Evolutionary conservation across 2,797 vertebrate species (phyloP), one percentile per base, ranked within the genome.

Genomic region (Acanthurus lineatus): DNA sequence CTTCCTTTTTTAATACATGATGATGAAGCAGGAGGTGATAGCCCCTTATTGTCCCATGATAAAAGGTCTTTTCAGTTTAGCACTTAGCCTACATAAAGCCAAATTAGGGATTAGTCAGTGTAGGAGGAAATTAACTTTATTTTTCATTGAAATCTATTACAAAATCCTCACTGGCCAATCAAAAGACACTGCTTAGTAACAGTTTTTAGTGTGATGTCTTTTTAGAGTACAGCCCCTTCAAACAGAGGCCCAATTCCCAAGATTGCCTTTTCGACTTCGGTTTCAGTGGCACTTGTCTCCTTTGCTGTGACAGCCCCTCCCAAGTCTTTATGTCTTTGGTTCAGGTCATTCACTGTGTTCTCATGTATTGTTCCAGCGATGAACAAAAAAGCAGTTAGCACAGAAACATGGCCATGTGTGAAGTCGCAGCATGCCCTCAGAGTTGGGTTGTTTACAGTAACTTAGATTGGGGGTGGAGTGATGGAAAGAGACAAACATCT

Each of bases 341-440:
- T 82, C 82, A 82, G 88, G 83, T 91, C 88, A 91, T 67, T 85
- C 80, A 71, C 84, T 79, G 54, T 81, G 85, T 92, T 91, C 89
- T 79, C 75, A 67, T 67, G 69, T 54, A 89, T 91, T 94, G 91
- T 93, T 86, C 48, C 19, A 62, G 14, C 17, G 17, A 63, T 74
- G 35, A 76, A 78, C 28, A 76, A 72, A 71, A 58, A 67, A 47
- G 28, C 25, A 19, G 28, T 57, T 48, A 79, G 74, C 35, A 22
- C 51, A 81, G 69, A 81, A 72, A 76, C 48, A 81, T 19, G 62
- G 44, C 56, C 72, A 77, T 76, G 44, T 67, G 77, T 68, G 68
- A 82, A 72, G 71, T 38, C 47, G 1, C 67, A 64, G 52, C 22
- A 42, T 82, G 69, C 69, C 57, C 58, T 67, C 10, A 75, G 44